phyloP scores from a whole-genome alignment of 2,113 vertebrate genomes.

The Sinocyclocheilus anshuiensis region DNA sequence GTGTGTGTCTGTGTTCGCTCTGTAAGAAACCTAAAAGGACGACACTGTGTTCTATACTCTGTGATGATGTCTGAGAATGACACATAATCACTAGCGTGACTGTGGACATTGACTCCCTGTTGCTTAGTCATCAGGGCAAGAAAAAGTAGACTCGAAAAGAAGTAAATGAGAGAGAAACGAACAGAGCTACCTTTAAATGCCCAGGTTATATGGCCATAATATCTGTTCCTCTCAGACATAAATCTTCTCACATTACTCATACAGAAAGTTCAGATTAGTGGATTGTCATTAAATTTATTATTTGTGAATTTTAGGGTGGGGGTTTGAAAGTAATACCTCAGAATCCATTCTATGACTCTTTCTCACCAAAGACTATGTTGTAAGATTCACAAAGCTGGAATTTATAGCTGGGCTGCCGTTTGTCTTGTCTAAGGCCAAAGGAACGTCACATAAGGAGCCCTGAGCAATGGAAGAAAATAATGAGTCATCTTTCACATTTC shows the following conservation, averaged over 20 bases:
- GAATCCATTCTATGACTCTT: neutral
- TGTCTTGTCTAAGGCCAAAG: neutral
- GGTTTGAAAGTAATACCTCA: neutral
- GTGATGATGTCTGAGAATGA: conserved; percentile 6
- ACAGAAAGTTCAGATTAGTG: neutral
- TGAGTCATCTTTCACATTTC: conserved; percentile 6
- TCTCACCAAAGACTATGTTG: neutral
- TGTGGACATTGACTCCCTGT: conserved; percentile 18
- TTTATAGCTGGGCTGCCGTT: neutral
- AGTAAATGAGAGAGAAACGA: neutral
- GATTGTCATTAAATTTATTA: neutral
- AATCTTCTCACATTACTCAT: neutral
- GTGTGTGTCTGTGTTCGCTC: neutral
- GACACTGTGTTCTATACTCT: neutral
- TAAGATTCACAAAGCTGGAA: neutral
- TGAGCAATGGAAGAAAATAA: neutral
- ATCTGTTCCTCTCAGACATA: neutral
- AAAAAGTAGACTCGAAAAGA: conserved; percentile 1
- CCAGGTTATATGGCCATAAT: neutral
- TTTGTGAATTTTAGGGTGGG: neutral
- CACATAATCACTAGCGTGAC: neutral
- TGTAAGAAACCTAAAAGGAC: neutral
- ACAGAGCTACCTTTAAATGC: neutral
- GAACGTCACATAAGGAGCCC: neutral
- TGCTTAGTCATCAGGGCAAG: conserved; percentile 7